These are phyloP conservation scores for Pangasius sanitwongsei DNA, from an alignment of 2,797 vertebrate genomes.

Conservation along the genomic window DNA sequence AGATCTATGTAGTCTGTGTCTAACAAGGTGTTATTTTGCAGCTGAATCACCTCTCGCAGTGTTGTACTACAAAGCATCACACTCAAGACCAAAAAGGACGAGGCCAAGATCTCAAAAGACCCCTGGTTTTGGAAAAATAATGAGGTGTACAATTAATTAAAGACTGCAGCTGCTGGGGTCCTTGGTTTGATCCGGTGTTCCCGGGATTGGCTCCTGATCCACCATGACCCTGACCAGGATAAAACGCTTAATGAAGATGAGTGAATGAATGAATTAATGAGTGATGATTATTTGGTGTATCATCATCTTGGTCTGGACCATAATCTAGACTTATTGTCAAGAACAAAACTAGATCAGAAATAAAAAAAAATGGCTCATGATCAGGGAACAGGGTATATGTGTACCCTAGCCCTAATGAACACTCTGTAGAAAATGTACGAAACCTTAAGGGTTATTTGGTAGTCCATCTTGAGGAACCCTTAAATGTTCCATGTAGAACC, in stretches of 20 bases:
- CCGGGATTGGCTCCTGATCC: neutral
- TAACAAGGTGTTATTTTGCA: neutral
- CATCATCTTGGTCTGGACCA: neutral
- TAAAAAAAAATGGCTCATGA: too few relatives aligned
- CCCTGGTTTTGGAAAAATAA: neutral
- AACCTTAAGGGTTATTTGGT: neutral
- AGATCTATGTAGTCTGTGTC: neutral
- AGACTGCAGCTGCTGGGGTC: neutral
- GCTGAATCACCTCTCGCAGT: neutral
- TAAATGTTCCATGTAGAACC: neutral
- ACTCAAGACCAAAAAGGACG: neutral
- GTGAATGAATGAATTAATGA: neutral
- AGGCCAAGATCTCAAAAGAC: neutral
- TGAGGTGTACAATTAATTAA: neutral
- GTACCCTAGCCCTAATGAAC: too few relatives aligned
- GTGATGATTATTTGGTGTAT: neutral
- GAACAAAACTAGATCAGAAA: neutral
- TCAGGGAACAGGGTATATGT: neutral
- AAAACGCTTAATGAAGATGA: neutral
- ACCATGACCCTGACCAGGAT: neutral
- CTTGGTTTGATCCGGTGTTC: neutral
- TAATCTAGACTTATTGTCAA: neutral
- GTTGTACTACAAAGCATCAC: neutral
- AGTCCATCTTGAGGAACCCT: too few relatives aligned
- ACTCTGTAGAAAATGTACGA: neutral